Conservation (phyloP, 2,888 invertebrate genomes). For the Chrysodeixis includens region DNA sequence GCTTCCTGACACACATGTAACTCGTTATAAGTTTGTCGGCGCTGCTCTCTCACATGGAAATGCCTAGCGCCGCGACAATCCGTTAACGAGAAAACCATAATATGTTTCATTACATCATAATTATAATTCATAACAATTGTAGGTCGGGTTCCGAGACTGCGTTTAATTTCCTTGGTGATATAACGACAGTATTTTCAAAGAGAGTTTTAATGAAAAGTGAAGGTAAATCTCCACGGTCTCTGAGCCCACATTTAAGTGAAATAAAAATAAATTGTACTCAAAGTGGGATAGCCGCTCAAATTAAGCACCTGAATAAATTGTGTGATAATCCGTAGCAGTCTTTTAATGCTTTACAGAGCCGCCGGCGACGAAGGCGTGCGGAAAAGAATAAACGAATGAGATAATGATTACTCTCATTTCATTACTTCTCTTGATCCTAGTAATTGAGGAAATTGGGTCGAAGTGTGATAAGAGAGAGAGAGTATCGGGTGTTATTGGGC, state of each 20-base stretch:
- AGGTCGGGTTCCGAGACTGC: slow-evolving; percentile 41
- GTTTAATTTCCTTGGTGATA: slow-evolving; percentile 52
- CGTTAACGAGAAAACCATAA: slow-evolving; percentile 65
- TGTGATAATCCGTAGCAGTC: slow-evolving; percentile 87
- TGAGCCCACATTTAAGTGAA: slow-evolving; percentile 82
- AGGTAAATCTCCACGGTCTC: slow-evolving; percentile 79
- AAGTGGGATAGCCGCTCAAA: slow-evolving; percentile 87
- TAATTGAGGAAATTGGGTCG: slow-evolving; percentile 88
- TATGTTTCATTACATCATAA: slow-evolving; percentile 55
- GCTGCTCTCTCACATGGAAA: slow-evolving; percentile 56
- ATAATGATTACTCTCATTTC: slow-evolving; percentile 88
- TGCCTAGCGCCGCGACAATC: slow-evolving; percentile 32
- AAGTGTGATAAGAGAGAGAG: slow-evolving; percentile 81
- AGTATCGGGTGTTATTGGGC: slow-evolving; percentile 80
- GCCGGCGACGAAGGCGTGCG: slow-evolving; percentile 73
- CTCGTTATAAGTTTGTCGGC: slow-evolving; percentile 78
- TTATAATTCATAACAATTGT: slow-evolving; percentile 50
- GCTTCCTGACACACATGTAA: slow-evolving; percentile 68
- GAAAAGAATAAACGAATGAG: slow-evolving; percentile 83
- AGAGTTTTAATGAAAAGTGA: slow-evolving; percentile 77
- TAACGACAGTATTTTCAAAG: slow-evolving; percentile 65
- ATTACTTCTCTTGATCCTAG: slow-evolving; percentile 87
- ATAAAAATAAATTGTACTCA: slow-evolving; percentile 87
- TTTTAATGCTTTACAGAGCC: slow-evolving; percentile 85
- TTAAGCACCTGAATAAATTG: slow-evolving; percentile 89